Evolutionary conservation across 2,888 invertebrate species (phyloP).

Genomic region (Philhelius pedissequus): DNA sequence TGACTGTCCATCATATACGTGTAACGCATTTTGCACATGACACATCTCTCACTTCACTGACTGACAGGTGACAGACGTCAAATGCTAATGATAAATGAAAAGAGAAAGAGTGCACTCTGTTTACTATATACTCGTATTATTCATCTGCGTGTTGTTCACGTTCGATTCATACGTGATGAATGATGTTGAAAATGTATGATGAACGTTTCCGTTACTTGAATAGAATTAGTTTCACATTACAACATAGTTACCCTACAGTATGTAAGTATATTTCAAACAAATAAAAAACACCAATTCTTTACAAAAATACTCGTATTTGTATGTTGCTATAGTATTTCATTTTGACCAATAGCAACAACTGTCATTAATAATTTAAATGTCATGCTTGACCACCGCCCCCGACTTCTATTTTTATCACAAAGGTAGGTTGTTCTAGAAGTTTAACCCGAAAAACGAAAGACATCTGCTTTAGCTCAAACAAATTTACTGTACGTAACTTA

Average conservation of each 20-base stretch:
- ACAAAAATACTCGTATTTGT: background rate
- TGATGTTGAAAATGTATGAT: conserved; percentile 7
- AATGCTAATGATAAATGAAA: conserved; percentile 39
- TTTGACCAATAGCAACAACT: conserved; percentile 22
- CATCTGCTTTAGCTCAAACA: background rate
- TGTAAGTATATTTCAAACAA: background rate
- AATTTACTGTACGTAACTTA: no score
- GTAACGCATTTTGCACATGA: background rate
- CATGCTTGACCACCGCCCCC: conserved; percentile 52
- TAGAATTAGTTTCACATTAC: conserved; percentile 8
- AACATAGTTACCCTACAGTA: no score
- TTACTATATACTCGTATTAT: background rate
- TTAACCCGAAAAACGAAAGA: background rate
- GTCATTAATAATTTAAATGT: conserved; percentile 36
- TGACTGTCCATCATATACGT: background rate
- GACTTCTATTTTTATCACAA: background rate
- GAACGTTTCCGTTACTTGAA: conserved; percentile 43
- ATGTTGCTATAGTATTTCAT: background rate
- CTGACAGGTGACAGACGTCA: conserved; percentile 14
- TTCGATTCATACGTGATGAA: conserved; percentile 8
- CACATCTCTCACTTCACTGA: conserved; percentile 4
- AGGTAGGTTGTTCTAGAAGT: conserved; percentile 29
- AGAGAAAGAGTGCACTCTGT: background rate
- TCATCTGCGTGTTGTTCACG: background rate
- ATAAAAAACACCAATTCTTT: background rate